phyloP scores from a whole-genome alignment of 2,797 vertebrate species.

The Sebastes oblongus region DNA sequence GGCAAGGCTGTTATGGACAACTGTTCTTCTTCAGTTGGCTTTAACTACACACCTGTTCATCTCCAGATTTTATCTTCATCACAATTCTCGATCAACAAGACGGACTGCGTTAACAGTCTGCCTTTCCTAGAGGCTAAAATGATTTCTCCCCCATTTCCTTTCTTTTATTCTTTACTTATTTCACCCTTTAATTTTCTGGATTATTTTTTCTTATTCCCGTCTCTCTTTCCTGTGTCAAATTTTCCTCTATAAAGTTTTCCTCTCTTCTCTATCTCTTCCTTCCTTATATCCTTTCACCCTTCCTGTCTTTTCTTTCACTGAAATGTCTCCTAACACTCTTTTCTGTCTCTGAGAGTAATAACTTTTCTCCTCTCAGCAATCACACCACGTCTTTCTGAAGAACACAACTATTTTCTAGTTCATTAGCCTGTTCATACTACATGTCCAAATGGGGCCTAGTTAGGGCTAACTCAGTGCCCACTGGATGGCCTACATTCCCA shows the following conservation, averaged over 20 bases:
- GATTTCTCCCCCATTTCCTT: background rate
- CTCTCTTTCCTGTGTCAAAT: background rate
- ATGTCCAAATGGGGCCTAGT: background rate
- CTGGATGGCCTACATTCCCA: conserved; percentile 33
- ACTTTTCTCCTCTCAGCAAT: background rate
- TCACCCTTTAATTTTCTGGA: background rate
- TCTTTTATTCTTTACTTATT: background rate
- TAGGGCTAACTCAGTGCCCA: background rate
- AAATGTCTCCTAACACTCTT: background rate
- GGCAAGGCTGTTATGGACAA: conserved; percentile 31
- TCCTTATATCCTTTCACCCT: background rate
- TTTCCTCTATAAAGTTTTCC: background rate
- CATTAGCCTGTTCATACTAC: background rate
- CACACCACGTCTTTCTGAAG: background rate
- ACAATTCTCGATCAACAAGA: background rate
- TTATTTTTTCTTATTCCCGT: rapidly evolving
- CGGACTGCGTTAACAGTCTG: background rate
- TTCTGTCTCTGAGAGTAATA: background rate
- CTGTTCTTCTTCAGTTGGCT: conserved; percentile 35
- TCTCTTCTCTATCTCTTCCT: background rate
- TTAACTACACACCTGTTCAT: conserved; percentile 36
- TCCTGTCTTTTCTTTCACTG: background rate
- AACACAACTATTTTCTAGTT: background rate
- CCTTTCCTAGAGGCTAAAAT: background rate
- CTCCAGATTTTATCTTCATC: background rate